A percentile compares a stretch with the other conserved stretches of the same genome.
phyloP scores from a whole-genome alignment of 2,797 vertebrate species.

The Coregonus suidteri region DNA sequence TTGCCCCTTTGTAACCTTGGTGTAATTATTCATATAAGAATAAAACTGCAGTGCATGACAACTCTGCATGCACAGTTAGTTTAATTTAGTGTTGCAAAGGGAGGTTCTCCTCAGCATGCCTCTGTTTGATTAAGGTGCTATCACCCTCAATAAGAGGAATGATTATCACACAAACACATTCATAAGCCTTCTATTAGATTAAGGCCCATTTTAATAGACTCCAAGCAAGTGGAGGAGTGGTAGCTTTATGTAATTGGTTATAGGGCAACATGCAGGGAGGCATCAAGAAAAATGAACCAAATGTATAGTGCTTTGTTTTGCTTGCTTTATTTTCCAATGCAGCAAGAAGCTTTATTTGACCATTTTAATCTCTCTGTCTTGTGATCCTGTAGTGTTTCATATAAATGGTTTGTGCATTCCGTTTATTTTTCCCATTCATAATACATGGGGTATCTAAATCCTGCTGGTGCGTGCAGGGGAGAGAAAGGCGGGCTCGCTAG shows the following conservation, averaged over 20 bases:
- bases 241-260: constrained; percentile 71
- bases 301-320: constrained; percentile 50
- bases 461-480: constrained; percentile 62
- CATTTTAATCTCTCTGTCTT: constrained; percentile 64
- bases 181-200: constrained; percentile 71
- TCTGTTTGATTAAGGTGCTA: constrained; percentile 70
- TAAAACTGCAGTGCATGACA: constrained; percentile 38
- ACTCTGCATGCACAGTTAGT: constrained; percentile 45
- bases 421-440: constrained; percentile 76
- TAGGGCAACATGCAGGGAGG: constrained; percentile 53
- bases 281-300: constrained; percentile 47
- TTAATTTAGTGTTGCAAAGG: constrained; percentile 60
- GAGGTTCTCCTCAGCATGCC: constrained; percentile 49
- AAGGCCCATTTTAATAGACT: constrained; percentile 67
- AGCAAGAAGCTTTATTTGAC: constrained; percentile 66
- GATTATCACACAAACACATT: constrained; percentile 73
- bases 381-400: constrained; percentile 71
- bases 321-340: background rate
- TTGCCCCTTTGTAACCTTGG: constrained; percentile 38
- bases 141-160: constrained; percentile 70
- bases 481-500: constrained; percentile 59
- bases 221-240: constrained; percentile 58
- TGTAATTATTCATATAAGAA: constrained; percentile 47
- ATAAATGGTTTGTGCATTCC: constrained; percentile 68
- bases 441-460: constrained; percentile 74